Percentiles rank a stretch among this genome's conserved stretches.
phyloP scores from a whole-genome alignment of 2,797 vertebrate genomes.

The Toxotes lorentzi region DNA sequence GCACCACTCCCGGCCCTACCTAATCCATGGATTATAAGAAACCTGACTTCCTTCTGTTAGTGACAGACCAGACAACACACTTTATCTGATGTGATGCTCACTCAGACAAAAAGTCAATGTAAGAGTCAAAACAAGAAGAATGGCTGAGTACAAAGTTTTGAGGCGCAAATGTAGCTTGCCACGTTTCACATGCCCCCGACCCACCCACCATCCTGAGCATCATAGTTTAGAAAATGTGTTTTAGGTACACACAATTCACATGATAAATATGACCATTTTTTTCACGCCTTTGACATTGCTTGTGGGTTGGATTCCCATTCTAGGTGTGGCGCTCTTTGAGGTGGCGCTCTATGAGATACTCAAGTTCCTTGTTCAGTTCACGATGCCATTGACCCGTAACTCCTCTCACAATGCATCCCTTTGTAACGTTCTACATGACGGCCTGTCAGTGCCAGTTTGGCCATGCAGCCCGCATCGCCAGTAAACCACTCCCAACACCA shows the following conservation, averaged over 20 bases:
- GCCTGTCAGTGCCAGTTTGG: conserved; percentile 43
- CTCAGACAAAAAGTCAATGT: conserved; percentile 23
- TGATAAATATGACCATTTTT: background rate
- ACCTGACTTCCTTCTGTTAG: conserved; percentile 32
- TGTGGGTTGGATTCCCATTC: conserved; percentile 39
- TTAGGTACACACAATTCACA: background rate
- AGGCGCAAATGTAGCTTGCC: background rate
- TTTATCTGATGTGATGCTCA: conserved; percentile 11
- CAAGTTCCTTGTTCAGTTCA: conserved; percentile 53
- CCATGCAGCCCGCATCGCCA: conserved; percentile 27
- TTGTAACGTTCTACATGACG: conserved; percentile 58
- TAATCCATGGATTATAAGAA: conserved; percentile 66
- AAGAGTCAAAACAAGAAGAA: conserved; percentile 14
- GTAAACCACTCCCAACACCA: conserved; percentile 24
- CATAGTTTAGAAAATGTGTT: background rate
- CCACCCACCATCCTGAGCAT: background rate
- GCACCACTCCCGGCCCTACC: conserved; percentile 64
- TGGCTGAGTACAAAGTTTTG: background rate
- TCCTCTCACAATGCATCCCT: conserved; percentile 58
- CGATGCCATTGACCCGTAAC: conserved; percentile 49
- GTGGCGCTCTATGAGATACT: conserved; percentile 51
- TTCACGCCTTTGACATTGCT: conserved; percentile 12
- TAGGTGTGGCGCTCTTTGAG: conserved; percentile 58
- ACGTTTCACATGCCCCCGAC: too few relatives aligned
- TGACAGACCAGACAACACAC: conserved; percentile 41